Evolutionary conservation across 2,888 invertebrate genomes (phyloP).

Genomic region (Drosophila greeni): DNA sequence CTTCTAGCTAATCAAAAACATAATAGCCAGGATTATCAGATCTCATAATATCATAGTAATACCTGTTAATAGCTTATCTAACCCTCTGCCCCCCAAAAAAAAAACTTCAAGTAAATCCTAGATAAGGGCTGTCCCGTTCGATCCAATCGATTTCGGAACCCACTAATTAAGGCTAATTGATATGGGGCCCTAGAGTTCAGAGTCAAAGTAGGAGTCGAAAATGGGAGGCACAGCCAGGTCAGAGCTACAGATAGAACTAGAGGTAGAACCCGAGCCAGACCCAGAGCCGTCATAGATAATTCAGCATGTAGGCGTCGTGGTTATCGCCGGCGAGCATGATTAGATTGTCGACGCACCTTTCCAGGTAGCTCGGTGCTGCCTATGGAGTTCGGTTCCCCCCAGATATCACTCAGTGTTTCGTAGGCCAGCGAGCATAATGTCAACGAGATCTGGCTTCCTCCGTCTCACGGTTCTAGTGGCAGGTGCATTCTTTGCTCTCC

Average conservation of each 20-base stretch:
- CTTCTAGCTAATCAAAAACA: not conserved
- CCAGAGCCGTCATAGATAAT: constrained; percentile 8
- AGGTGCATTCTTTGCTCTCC: constrained; percentile 29
- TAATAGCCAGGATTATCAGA: not conserved
- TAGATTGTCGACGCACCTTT: constrained; percentile 23
- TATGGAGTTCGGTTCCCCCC: not conserved
- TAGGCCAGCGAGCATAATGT: constrained; percentile 43
- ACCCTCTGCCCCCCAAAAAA: too few relatives aligned
- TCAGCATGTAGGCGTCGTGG: constrained; percentile 9
- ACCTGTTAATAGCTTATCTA: not conserved
- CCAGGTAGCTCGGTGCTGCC: not conserved
- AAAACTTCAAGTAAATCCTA: not conserved
- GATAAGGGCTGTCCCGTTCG: not conserved
- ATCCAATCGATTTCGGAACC: constrained; percentile 4
- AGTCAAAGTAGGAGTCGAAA: not conserved
- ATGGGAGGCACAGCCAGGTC: too few relatives aligned
- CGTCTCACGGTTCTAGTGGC: constrained; percentile 45
- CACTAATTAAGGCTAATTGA: constrained; percentile 15
- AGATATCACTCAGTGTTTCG: constrained; percentile 4
- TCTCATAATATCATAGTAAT: not conserved
- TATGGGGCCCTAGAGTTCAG: not conserved
- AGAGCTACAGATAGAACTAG: not conserved
- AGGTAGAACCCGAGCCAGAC: not conserved
- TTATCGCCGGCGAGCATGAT: constrained; percentile 21
- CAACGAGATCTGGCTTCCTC: constrained; percentile 45